Evolutionary conservation across 2,113 vertebrate genomes (phyloP).

Genomic region (Chamaetylas fuelleborni): DNA sequence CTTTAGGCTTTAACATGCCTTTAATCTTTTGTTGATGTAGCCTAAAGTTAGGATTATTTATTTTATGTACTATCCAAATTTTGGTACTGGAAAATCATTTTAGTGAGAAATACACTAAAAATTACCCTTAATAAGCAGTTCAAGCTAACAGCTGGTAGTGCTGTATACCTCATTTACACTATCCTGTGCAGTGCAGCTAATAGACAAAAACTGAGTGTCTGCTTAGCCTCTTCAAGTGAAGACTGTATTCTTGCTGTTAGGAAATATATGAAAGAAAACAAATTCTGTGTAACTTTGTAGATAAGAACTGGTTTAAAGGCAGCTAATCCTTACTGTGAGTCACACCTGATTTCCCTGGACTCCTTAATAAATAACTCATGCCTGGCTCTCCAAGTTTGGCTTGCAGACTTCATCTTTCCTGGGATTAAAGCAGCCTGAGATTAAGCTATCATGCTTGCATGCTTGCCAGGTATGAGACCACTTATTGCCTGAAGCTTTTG

Average conservation of each 20-base stretch:
- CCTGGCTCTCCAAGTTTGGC: neutral
- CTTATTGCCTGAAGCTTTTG: neutral
- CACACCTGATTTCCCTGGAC: conserved; percentile 16
- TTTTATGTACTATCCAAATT: conserved; percentile 5
- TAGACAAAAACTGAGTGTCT: neutral
- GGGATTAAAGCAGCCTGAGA: conserved; percentile 6
- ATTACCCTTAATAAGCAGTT: neutral
- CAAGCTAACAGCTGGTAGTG: neutral
- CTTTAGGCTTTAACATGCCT: conserved; percentile 40
- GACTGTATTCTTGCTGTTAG: neutral
- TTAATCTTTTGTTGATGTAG: conserved; percentile 42
- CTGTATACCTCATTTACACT: neutral
- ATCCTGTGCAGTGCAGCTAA: neutral
- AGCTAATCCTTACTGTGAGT: neutral
- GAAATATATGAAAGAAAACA: neutral
- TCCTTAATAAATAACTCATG: neutral
- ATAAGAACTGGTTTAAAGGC: conserved; percentile 30
- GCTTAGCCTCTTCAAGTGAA: neutral
- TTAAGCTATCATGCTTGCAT: neutral
- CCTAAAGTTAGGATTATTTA: conserved; percentile 50
- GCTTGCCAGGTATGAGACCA: neutral
- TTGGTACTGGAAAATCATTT: conserved; percentile 36
- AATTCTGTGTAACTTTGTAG: neutral
- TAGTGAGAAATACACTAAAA: neutral
- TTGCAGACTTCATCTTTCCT: neutral